phyloP scores from a whole-genome alignment of 1,140 invertebrate genomes.

The Tribolium castaneum region DNA sequence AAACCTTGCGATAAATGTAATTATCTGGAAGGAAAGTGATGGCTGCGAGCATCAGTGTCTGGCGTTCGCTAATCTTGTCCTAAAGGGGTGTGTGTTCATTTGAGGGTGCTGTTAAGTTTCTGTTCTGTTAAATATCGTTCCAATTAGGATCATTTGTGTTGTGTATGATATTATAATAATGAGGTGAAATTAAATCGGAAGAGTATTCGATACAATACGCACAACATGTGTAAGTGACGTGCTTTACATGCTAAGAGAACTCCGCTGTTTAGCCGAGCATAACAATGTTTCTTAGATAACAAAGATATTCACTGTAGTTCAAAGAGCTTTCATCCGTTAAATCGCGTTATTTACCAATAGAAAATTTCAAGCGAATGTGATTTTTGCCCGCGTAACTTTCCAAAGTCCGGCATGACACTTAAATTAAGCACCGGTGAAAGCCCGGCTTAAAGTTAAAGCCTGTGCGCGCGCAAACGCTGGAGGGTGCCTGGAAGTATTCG shows the following conservation, averaged over 20 bases:
- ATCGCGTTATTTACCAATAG: neutral
- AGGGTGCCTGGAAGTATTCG: neutral
- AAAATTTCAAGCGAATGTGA: neutral
- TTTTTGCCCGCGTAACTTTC: neutral
- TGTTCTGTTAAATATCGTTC: neutral
- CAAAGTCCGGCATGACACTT: neutral
- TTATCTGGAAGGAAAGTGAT: neutral
- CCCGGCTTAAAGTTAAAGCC: slow-evolving; percentile 9
- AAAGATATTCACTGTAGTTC: slow-evolving; percentile 23
- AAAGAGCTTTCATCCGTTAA: slow-evolving; percentile 14
- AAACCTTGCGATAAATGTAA: neutral
- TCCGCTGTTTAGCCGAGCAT: neutral
- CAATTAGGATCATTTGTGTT: neutral
- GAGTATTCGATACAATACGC: slow-evolving; percentile 19
- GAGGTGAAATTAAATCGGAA: slow-evolving; percentile 13
- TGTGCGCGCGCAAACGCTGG: neutral
- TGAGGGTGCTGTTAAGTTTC: neutral
- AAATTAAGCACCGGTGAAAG: slow-evolving; percentile 20
- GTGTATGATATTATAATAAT: neutral
- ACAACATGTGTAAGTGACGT: slow-evolving; percentile 31
- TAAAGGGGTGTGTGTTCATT: neutral
- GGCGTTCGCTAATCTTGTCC: neutral
- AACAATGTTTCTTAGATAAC: slow-evolving; percentile 28
- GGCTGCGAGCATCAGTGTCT: neutral
- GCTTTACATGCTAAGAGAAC: slow-evolving; percentile 18